These are phyloP conservation scores for Tachycineta bicolor DNA, from an alignment of 2,113 vertebrate genomes.

Conservation along the genomic window DNA sequence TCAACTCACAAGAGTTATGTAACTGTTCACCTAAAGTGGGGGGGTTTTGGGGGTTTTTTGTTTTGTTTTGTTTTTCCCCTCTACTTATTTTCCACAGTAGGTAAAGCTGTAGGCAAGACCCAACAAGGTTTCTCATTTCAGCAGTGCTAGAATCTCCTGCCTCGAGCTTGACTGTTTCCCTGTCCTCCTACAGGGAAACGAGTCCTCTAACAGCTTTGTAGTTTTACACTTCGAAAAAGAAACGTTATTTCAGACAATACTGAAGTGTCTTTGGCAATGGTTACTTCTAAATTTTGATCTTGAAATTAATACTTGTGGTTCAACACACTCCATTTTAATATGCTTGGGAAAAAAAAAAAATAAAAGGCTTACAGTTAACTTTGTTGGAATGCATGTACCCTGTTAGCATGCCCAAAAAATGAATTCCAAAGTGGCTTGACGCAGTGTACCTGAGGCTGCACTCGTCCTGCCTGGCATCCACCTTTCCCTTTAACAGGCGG, in stretches of 20 bases:
- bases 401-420: fast-evolving
- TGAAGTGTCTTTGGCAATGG: background rate
- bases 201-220: background rate
- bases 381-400: fast-evolving
- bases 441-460: fast-evolving
- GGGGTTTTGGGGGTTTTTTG: too few species aligned
- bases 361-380: background rate
- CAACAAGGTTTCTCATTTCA: background rate
- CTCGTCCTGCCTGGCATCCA: background rate
- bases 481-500: background rate
- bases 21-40: background rate
- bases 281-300: background rate
- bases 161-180: background rate
- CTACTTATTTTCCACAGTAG: background rate
- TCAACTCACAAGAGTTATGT: background rate
- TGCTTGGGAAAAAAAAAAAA: fast-evolving
- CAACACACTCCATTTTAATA: fast-evolving
- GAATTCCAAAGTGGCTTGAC: fast-evolving
- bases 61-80: background rate
- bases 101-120: background rate
- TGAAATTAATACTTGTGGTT: background rate
- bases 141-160: fast-evolving
- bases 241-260: background rate
- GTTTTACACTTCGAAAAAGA: background rate
- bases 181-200: fast-evolving